phyloP scores from a whole-genome alignment of 2,797 vertebrate genomes.

The Apogon hyalosoma region DNA sequence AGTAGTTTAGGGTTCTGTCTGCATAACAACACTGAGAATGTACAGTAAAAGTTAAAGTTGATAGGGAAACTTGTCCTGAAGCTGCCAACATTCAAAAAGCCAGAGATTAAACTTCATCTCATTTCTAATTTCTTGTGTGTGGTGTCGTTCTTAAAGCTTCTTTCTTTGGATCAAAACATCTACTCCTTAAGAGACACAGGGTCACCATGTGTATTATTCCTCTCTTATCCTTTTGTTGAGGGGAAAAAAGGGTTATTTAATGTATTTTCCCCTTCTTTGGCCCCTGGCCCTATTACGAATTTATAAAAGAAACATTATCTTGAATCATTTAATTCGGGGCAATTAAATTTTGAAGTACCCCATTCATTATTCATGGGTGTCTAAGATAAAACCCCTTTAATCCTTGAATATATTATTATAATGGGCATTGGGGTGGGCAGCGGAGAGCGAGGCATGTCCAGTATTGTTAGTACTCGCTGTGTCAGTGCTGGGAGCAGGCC shows the following conservation, averaged over 20 bases:
- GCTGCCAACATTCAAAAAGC: slow-evolving; percentile 29
- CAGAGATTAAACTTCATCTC: slow-evolving; percentile 69
- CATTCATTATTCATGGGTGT: slow-evolving; percentile 87
- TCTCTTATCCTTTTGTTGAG: slow-evolving; percentile 43
- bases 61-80: slow-evolving; percentile 31
- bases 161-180: slow-evolving; percentile 9
- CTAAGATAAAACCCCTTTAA: slow-evolving; percentile 88
- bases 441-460: slow-evolving; percentile 79
- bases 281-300: slow-evolving; percentile 83
- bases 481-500: slow-evolving; percentile 74
- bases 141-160: slow-evolving; percentile 50
- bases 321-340: slow-evolving; percentile 91
- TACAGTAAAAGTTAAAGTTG: slow-evolving; percentile 2
- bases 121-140: slow-evolving; percentile 56
- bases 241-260: slow-evolving; percentile 60
- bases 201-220: slow-evolving; percentile 34
- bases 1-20: slow-evolving; percentile 14
- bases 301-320: slow-evolving; percentile 90
- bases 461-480: slow-evolving; percentile 81
- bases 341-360: slow-evolving; percentile 86
- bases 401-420: slow-evolving; percentile 90
- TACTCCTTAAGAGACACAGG: slow-evolving; percentile 31
- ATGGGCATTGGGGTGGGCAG: slow-evolving; percentile 79
- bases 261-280: slow-evolving; percentile 62
- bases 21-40: slow-evolving; percentile 10